Conservation (phyloP, 1,140 invertebrate species). For the Drosophila seguyi region DNA sequence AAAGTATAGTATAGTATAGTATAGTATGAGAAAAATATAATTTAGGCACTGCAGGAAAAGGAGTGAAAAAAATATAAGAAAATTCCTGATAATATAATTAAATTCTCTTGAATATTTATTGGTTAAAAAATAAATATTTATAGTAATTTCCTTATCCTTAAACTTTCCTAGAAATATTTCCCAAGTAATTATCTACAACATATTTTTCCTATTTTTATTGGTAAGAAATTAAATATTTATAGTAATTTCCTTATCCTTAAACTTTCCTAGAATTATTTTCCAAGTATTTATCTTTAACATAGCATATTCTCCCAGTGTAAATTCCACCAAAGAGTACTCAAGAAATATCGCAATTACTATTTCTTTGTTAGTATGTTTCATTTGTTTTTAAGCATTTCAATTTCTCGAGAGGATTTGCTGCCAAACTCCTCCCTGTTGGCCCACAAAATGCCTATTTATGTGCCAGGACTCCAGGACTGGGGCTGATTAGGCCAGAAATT, state of each 20-base stretch:
- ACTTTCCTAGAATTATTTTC: neutral
- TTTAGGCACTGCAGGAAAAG: neutral
- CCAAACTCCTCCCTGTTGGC: constrained; percentile 24
- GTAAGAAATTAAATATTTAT: neutral
- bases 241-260: neutral
- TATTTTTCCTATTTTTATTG: too few species aligned
- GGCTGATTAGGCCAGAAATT: constrained; percentile 73
- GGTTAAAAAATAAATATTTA: neutral
- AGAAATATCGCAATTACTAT: constrained; percentile 11
- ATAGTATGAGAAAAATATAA: constrained; percentile 4
- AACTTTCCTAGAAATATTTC: neutral
- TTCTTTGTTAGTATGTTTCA: constrained; percentile 50
- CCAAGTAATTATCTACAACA: neutral
- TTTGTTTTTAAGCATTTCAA: constrained; percentile 81
- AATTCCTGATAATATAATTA: neutral
- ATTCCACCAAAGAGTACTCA: constrained; percentile 11
- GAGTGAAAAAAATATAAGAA: neutral
- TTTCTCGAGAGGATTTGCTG: constrained; percentile 65
- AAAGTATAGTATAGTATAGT: too few species aligned
- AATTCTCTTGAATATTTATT: too few species aligned
- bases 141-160: neutral
- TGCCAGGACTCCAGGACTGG: constrained; percentile 12
- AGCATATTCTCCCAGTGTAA: neutral
- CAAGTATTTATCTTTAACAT: neutral
- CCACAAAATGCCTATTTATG: constrained; percentile 55